Evolutionary conservation across 2,113 vertebrate species (phyloP), one percentile per base, ranked within the genome.

Genomic region (Rhea pennata): DNA sequence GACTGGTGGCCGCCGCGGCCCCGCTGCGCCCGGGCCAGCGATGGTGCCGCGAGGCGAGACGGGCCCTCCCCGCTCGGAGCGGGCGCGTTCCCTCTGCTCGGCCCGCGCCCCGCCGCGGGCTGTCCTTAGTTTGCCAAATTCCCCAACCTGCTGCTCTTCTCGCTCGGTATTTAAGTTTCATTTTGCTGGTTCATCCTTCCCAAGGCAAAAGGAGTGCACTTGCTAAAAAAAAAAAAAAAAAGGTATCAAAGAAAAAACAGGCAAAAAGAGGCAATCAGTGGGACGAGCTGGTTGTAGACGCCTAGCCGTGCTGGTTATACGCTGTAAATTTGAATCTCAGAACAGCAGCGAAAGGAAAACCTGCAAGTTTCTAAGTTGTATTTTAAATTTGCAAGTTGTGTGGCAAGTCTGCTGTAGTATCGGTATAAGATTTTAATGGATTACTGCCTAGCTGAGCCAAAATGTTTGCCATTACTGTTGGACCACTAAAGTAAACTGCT

Each of bases 371-470:
- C 84, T 58, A 71, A 95, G 84, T 90, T 96, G 93, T 94, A 59
- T 93, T 97, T 89, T 82, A 90, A 93, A 92, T 96, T 95, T 96
- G 93, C 96, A 92, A 97, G 93, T 97, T 96, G 97, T 97, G 95
- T 97, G 94, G 94, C 94, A 97, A 97, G 97, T 98, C 96, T 97
- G 98, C 98, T 97, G 96, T 98, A 98, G 97, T 98, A 95, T 95
- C 92, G 76, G 95, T 97, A 81, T 97, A 94, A 98, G 97, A 97
- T 98, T 98, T 97, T 98, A 98, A 97, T 98, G 98, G 98, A 98
- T 98, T 98, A 98, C 99, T 99, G 99, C 99, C 98, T 98, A 98
- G 98, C 99, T 99, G 99, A 99, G 99, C 99, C 99, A 99, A 98
- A 98, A 98, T 92, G 98, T 99, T 98, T 98, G 97, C 98, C 97